Conservation (phyloP, 2,888 invertebrate species). For the Cynaeus angustus region DNA sequence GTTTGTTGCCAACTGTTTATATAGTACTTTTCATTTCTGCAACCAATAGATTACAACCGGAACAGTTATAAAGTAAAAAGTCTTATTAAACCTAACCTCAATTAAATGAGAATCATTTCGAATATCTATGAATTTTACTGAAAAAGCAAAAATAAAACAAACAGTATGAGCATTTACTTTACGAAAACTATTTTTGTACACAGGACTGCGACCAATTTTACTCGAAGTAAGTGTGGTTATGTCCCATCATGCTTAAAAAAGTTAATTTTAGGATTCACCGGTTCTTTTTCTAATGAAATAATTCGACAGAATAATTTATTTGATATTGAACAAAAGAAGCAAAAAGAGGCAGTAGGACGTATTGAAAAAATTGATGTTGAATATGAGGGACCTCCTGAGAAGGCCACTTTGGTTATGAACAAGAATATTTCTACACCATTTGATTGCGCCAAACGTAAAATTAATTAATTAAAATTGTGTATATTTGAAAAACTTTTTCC, state of each 20-base stretch:
- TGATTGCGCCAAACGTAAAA: conserved; percentile 90
- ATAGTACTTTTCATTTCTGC: no score
- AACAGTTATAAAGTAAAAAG: no score
- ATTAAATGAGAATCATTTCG: no score
- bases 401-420: conserved; percentile 90
- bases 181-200: neutral
- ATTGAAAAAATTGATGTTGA: conserved; percentile 93
- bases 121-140: neutral
- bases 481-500: conserved; percentile 63
- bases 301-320: conserved; percentile 83
- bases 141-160: conserved; percentile 5
- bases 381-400: conserved; percentile 84
- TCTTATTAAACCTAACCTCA: no score
- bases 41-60: no score
- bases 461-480: no score
- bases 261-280: conserved; percentile 48
- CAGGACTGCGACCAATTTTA: neutral
- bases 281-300: conserved; percentile 64
- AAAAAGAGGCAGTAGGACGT: conserved; percentile 83
- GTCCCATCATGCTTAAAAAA: neutral
- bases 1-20: no score
- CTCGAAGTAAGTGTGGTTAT: conserved; percentile 35
- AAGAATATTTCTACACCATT: conserved; percentile 92
- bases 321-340: conserved; percentile 83
- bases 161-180: no score